Evolutionary conservation across 2,113 vertebrate species (phyloP), one percentile per base, ranked within the genome.

Genomic region (Zapornia atra): DNA sequence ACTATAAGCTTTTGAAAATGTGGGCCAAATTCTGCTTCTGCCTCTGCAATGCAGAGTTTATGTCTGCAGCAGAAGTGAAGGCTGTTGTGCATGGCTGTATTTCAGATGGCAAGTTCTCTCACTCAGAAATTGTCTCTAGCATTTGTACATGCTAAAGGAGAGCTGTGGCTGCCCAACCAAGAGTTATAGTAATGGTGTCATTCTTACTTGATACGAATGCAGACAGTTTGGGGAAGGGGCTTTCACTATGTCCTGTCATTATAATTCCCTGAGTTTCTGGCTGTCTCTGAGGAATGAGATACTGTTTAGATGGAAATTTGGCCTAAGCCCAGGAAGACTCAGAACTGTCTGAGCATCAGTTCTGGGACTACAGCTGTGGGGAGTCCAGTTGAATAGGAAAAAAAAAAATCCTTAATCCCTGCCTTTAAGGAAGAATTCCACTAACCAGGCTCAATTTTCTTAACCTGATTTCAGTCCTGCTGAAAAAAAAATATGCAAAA

Each of bases 1-100:
- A 54, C 17, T 50, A 66, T 22, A 64, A 25, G 33, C 21, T 84
- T 75, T 71, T 34, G 44, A 82, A 79, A 87, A 79, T 28, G 33
- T 0, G 26, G 85, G 75, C 75, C 84, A 95, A 72, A 73, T 91
- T 88, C 75, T 83, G n/a, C 51, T 82, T 77, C 79, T 87, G 44
- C 81, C 91, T 95, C 89, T 97, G 94, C 94, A 96, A 86, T 90
- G 87, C 96, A 96, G 93, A 94, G 70, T 26, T 66, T 36, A 2
- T 57, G 42, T 46, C 70, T 94, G 79, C 92, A 93, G 91, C 81
- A 87, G 65, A 86, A 36, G 44, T n/a, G 36, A 56, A 69, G 13
- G 48, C 87, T 95, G 91, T 69, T 82, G 53, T 81, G 34, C 28
- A 57, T 76, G 71, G 33, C 80, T 84, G 63, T 82, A n/a, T 65